phyloP scores from a whole-genome alignment of 2,797 vertebrate species.

The Oreonectes daqikongensis region DNA sequence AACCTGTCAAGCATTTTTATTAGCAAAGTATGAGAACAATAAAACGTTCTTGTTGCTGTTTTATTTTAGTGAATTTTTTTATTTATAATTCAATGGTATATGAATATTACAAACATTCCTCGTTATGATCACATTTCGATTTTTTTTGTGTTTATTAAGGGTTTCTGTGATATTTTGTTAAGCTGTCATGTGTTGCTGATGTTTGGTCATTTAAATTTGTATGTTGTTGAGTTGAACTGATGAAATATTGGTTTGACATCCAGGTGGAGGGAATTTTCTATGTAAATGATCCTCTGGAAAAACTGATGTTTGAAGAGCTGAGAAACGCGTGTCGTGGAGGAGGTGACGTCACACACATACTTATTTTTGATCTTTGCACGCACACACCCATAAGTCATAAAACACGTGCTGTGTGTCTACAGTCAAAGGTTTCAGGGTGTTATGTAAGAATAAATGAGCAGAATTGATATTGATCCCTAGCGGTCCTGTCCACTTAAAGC shows the following conservation, averaged over 20 bases:
- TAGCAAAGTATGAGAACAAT: not conserved
- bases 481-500: too few species aligned
- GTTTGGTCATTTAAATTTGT: too few species aligned
- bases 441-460: too few species aligned
- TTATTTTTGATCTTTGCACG: too few species aligned
- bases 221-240: not conserved
- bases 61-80: not conserved
- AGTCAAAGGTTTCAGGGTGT: too few species aligned
- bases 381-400: not conserved
- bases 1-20: not conserved
- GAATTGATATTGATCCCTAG: too few species aligned
- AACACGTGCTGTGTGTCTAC: not conserved
- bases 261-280: slow-evolving; percentile 96
- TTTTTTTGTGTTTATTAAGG: too few species aligned
- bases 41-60: too few species aligned
- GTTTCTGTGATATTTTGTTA: not conserved
- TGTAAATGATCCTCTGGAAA: slow-evolving; percentile 95
- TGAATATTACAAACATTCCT: not conserved
- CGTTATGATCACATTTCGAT: too few species aligned
- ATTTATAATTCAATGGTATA: not conserved
- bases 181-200: not conserved
- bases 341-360: slow-evolving; percentile 69
- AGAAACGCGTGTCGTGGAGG: slow-evolving; percentile 93
- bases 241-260: not conserved
- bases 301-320: slow-evolving; percentile 96